Evolutionary conservation across 2,888 invertebrate genomes (phyloP), one percentile per base, ranked within the genome.

Genomic region (Oligia fasciuncula): DNA sequence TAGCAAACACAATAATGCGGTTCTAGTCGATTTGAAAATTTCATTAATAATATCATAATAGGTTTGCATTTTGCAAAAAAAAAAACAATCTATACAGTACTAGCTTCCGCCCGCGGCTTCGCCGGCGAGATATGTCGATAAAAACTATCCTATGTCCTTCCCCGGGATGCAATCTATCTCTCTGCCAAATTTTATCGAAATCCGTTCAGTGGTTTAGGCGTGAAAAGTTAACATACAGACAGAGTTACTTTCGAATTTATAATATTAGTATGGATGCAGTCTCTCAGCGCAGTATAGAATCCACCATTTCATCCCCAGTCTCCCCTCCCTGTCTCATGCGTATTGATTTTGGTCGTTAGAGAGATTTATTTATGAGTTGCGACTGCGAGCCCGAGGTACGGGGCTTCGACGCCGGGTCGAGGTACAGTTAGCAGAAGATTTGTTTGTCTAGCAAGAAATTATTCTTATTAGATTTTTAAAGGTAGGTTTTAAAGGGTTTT

Each of bases 281-380:
- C 66, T 4, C 23, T 35, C 9, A 73, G 93, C 6, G 4, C 90
- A 79, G 91, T 91, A 83, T 62, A 84, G 91, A 93, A 87, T 88
- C 17, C 4, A 85, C 85, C 90, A 46, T 76, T 90, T 84, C 88
- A 88, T 89, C 90, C 91, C 86, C 79, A 86, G 84, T 81, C 90
- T 92, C 90, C 92, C 84, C 90, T 69, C 71, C 86, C 89, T 91
- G 88, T 90, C 92, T 90, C 91, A 81, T 85, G 88, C 91, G 93
- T 96, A 96, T 96, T 95, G 96, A 96, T 96, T 95, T 94, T 93
- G 94, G 94, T 95, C 93, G 95, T 94, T 93, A 93, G 91, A 93
- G 94, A 94, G 94, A 95, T 95, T 95, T 95, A 95, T 95, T 95
- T 95, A 95, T 94, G 94, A 91, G 86, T 79, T 73, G 78, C 76